A percentile compares a stretch with the other conserved stretches of the same genome.
Evolutionary conservation across 2,888 invertebrate species (phyloP).

Genomic region (Caenorhabditis uteleia): DNA sequence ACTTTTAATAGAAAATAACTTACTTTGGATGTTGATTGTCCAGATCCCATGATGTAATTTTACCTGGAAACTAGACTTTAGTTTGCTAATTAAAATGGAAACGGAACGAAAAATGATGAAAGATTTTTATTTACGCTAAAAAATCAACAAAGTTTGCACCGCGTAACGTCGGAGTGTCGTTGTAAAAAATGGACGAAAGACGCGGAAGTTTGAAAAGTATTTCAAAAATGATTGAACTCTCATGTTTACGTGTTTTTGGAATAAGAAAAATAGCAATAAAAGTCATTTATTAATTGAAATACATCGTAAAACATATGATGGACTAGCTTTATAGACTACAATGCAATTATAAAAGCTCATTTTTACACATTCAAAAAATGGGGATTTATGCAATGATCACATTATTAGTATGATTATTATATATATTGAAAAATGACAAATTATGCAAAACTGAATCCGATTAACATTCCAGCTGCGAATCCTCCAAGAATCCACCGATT

Average conservation of each 20-base stretch:
- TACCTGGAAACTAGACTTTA: too few relatives aligned
- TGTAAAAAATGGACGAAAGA: conserved; percentile 2
- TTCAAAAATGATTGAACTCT: too few relatives aligned
- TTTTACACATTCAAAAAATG: too few relatives aligned
- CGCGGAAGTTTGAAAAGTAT: conserved; percentile 3
- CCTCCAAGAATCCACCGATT: conserved; percentile 37
- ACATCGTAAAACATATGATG: too few relatives aligned
- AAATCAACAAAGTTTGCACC: conserved; percentile 5
- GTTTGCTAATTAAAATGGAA: too few relatives aligned
- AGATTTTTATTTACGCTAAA: conserved; percentile 7
- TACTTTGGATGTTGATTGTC: conserved; percentile 40
- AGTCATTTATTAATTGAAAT: too few relatives aligned
- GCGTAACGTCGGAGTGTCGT: conserved; percentile 31
- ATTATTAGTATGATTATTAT: too few relatives aligned
- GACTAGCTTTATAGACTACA: too few relatives aligned
- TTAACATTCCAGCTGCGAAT: conserved; percentile 32
- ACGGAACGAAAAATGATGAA: conserved; percentile 1
- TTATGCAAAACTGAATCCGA: conserved; percentile 36
- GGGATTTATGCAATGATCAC: too few relatives aligned
- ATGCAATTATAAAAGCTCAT: too few relatives aligned
- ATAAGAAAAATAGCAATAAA: too few relatives aligned
- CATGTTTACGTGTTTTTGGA: too few relatives aligned
- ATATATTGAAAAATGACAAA: not conserved
- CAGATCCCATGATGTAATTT: conserved; percentile 37
- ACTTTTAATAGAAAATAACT: not conserved